These are phyloP conservation scores for Chymomyza procnemis DNA, from an alignment of 2,888 invertebrate genomes.

Conservation along the genomic window DNA sequence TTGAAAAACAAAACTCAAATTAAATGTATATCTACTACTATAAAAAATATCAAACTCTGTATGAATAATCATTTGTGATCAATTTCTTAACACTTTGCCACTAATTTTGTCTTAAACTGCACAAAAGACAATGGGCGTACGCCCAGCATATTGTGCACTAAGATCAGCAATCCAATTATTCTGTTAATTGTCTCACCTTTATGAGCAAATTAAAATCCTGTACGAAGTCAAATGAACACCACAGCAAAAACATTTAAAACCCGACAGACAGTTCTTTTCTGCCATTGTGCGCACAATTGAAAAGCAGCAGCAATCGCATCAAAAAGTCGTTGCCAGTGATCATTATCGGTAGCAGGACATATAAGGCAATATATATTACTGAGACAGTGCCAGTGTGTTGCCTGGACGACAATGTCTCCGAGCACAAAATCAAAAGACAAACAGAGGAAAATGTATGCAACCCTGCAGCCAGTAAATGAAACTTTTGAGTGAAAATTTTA, in stretches of 20 bases:
- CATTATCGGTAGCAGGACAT: slow-evolving; percentile 47
- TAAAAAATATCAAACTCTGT: no score
- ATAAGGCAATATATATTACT: slow-evolving; percentile 11
- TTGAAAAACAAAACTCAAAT: no score
- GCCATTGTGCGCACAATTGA: slow-evolving; percentile 51
- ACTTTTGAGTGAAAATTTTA: slow-evolving; percentile 67
- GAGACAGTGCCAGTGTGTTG: slow-evolving; percentile 23
- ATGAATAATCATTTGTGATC: no score
- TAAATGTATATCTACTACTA: no score
- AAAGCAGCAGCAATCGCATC: slow-evolving; percentile 71
- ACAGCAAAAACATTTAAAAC: slow-evolving; percentile 18
- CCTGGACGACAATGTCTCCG: slow-evolving; percentile 35
- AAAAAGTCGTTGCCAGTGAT: slow-evolving; percentile 75
- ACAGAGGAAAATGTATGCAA: slow-evolving; percentile 34
- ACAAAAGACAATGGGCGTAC: background rate
- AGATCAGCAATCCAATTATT: slow-evolving; percentile 75
- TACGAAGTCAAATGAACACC: slow-evolving; percentile 71
- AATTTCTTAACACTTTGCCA: no score
- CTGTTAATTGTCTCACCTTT: slow-evolving; percentile 76
- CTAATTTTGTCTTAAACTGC: background rate
- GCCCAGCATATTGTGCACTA: slow-evolving; percentile 45
- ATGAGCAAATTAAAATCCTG: slow-evolving; percentile 75
- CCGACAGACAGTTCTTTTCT: slow-evolving; percentile 19
- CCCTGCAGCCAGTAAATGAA: slow-evolving; percentile 31
- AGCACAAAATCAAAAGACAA: slow-evolving; percentile 53